These are phyloP conservation scores for Drosophila picticornis DNA, from an alignment of 2,888 invertebrate genomes.

Conservation along the genomic window DNA sequence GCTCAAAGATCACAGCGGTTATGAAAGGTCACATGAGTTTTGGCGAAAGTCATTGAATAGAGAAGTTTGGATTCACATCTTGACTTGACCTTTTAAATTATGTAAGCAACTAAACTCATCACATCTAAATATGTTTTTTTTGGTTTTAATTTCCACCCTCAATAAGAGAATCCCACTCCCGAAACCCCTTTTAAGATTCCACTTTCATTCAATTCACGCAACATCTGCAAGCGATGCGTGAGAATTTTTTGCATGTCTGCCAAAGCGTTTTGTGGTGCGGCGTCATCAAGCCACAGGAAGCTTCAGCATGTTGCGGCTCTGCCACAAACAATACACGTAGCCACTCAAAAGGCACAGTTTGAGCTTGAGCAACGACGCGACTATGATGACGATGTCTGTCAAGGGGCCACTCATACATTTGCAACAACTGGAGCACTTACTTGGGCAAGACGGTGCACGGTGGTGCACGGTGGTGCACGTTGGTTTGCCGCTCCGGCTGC, in stretches of 20 bases:
- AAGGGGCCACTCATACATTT: constrained; percentile 81
- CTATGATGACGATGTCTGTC: constrained; percentile 70
- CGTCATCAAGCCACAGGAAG: constrained; percentile 79
- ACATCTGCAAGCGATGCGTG: constrained; percentile 73
- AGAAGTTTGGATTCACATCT: background rate
- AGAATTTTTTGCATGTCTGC: constrained; percentile 68
- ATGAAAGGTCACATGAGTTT: constrained; percentile 29
- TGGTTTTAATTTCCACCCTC: background rate
- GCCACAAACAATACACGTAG: constrained; percentile 56
- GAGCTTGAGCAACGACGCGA: constrained; percentile 50
- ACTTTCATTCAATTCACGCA: constrained; percentile 11
- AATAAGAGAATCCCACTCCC: background rate
- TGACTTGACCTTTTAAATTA: background rate
- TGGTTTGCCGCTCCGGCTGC: constrained; percentile 40
- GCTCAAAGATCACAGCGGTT: constrained; percentile 28
- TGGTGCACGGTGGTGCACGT: constrained; percentile 35
- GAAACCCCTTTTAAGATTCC: background rate
- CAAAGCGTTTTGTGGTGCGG: constrained; percentile 40
- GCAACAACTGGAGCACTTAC: constrained; percentile 71
- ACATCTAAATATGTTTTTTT: background rate
- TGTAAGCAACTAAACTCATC: background rate
- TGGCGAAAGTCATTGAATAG: background rate
- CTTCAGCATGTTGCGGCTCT: constrained; percentile 51
- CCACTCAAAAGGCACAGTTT: constrained; percentile 71
- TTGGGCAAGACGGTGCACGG: constrained; percentile 26